These are phyloP conservation scores for Hylyphantes graminicola DNA, from an alignment of 1,140 invertebrate species.

Conservation along the genomic window DNA sequence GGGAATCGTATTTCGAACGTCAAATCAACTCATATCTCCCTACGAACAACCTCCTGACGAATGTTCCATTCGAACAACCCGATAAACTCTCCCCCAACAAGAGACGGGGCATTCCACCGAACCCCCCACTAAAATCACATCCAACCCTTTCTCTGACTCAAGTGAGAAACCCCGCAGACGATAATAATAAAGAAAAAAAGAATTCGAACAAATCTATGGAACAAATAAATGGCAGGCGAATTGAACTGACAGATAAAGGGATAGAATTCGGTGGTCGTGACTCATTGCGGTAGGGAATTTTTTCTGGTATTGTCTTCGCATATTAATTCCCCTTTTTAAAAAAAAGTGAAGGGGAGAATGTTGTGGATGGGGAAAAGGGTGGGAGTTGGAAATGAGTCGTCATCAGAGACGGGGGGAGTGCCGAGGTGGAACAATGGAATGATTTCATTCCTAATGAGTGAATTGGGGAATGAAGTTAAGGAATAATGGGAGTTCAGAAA, in stretches of 20 bases:
- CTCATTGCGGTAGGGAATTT: slow-evolving; percentile 44
- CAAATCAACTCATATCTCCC: not conserved
- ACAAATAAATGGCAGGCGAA: slow-evolving; percentile 37
- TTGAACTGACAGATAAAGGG: slow-evolving; percentile 56
- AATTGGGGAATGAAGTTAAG: too few species aligned
- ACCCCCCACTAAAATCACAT: slow-evolving; percentile 35
- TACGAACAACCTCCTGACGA: not conserved
- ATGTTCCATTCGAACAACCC: slow-evolving; percentile 10
- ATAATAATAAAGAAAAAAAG: slow-evolving; percentile 23
- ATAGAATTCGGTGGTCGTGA: slow-evolving; percentile 36
- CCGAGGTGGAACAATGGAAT: not conserved
- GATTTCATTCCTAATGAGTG: not conserved
- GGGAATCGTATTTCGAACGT: not conserved
- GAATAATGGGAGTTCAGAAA: too few species aligned
- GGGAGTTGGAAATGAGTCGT: slow-evolving; percentile 56
- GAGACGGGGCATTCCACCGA: slow-evolving; percentile 1
- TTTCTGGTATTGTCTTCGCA: slow-evolving; percentile 21
- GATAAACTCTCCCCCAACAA: slow-evolving; percentile 11
- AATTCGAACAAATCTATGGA: slow-evolving; percentile 33
- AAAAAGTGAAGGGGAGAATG: slow-evolving; percentile 2
- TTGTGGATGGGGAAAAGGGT: not conserved
- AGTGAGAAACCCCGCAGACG: slow-evolving; percentile 3
- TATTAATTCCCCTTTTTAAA: slow-evolving; percentile 29
- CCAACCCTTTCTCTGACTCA: slow-evolving; percentile 53
- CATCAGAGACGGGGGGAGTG: slow-evolving; percentile 43